These are phyloP conservation scores for Ramphastos sulfuratus DNA, from an alignment of 2,113 vertebrate genomes.

Conservation along the genomic window DNA sequence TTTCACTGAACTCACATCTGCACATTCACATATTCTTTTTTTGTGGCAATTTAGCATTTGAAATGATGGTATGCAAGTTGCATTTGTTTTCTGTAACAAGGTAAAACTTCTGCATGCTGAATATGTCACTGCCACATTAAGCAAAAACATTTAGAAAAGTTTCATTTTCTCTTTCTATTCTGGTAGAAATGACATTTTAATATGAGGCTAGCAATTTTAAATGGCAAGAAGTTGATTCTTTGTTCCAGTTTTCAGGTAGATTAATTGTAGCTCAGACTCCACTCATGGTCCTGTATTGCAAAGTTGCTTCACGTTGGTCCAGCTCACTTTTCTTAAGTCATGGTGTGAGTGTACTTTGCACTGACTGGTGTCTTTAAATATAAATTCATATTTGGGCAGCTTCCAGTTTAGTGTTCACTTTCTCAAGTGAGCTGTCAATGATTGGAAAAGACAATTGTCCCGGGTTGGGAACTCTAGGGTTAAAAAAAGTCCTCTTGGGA, in stretches of 20 bases:
- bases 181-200: neutral
- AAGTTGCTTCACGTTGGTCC: neutral
- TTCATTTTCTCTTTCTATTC: constrained; percentile 58
- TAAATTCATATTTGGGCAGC: neutral
- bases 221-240: neutral
- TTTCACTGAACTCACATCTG: constrained; percentile 16
- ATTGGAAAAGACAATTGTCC: no score
- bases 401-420: neutral
- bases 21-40: neutral
- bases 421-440: neutral
- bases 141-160: constrained; percentile 10
- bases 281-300: neutral
- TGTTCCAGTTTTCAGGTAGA: neutral
- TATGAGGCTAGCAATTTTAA: neutral
- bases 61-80: neutral
- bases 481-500: no score
- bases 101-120: constrained; percentile 1
- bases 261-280: neutral
- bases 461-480: no score
- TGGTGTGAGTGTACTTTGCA: neutral
- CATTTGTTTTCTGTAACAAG: constrained; percentile 50
- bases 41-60: neutral
- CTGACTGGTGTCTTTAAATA: neutral
- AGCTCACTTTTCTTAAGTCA: neutral
- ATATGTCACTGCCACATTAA: constrained; percentile 58